A percentile compares a stretch with the other conserved stretches of the same genome.
These are phyloP conservation scores for Phrynocephalus versicolor DNA, from an alignment of 2,113 vertebrate genomes.

Conservation along the genomic window DNA sequence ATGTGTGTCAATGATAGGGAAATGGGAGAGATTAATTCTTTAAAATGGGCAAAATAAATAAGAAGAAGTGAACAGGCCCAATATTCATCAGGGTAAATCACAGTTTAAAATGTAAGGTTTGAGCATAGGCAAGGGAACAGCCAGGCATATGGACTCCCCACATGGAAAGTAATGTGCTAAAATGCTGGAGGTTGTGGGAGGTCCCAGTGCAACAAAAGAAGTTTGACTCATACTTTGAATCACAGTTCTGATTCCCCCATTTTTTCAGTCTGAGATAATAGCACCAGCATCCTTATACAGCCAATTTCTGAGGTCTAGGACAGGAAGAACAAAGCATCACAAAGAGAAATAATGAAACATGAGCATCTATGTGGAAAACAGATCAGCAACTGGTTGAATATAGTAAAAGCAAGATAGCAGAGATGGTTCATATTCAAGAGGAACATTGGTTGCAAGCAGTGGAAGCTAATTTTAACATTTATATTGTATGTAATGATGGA, in stretches of 20 bases:
- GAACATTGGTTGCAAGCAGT: slow-evolving; percentile 20
- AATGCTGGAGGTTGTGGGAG: slow-evolving; percentile 38
- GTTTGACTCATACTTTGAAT: not conserved
- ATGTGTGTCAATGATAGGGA: not conserved
- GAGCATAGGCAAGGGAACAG: slow-evolving; percentile 50
- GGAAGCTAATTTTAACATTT: not conserved
- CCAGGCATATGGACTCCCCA: slow-evolving; percentile 45
- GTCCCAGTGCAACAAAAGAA: slow-evolving; percentile 45
- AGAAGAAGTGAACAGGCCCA: slow-evolving; percentile 40
- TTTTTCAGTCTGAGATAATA: slow-evolving; percentile 32
- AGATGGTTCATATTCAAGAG: not conserved
- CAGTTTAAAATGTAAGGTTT: slow-evolving; percentile 52
- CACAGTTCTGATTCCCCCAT: not conserved
- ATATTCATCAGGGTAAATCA: slow-evolving; percentile 40
- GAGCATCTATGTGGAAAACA: not conserved
- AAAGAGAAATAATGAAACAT: not conserved
- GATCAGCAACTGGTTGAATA: slow-evolving; percentile 14
- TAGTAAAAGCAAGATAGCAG: slow-evolving; percentile 13
- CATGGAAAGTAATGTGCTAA: slow-evolving; percentile 46
- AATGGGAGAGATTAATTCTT: slow-evolving; percentile 36
- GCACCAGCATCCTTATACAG: slow-evolving; percentile 22
- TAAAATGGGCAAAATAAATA: slow-evolving; percentile 51
- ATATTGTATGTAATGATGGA: not conserved
- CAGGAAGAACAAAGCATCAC: slow-evolving; percentile 3
- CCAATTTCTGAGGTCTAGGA: slow-evolving; percentile 28